Conservation (phyloP, 2,888 invertebrate species). For the Mesopsocus fuscifrons region DNA sequence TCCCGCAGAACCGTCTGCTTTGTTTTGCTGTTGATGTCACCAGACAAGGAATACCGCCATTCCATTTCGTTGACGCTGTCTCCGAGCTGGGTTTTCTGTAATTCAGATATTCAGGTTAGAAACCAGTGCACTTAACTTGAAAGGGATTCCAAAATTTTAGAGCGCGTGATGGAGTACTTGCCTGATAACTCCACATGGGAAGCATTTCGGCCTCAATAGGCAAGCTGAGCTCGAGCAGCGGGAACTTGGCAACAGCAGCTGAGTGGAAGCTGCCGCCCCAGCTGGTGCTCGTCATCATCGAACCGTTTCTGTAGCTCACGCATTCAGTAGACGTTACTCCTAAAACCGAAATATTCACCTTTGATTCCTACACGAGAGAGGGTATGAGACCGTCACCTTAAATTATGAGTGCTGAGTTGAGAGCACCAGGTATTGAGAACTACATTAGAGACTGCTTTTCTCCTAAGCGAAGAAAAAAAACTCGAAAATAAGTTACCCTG, state of each 20-base stretch:
- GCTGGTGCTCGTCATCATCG: constrained; percentile 51
- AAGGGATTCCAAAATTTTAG: no score
- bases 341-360: no score
- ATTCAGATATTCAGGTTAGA: no score
- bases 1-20: constrained; percentile 60
- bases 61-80: constrained; percentile 62
- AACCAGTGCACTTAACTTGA: no score
- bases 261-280: constrained; percentile 56
- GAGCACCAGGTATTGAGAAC: no score
- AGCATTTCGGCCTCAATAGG: constrained; percentile 82
- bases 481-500: no score
- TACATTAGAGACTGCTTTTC: no score
- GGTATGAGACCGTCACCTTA: no score
- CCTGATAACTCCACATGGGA: constrained; percentile 77
- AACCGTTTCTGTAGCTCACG: constrained; percentile 57
- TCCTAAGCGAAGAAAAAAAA: no score
- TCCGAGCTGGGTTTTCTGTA: constrained; percentile 56
- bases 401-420: no score
- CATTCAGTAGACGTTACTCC: neutral
- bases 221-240: constrained; percentile 59
- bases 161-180: no score
- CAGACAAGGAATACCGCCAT: constrained; percentile 61
- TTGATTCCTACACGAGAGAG: no score
- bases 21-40: constrained; percentile 58
- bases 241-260: constrained; percentile 62